These are phyloP conservation scores for Monomorium pharaonis DNA, from an alignment of 1,140 invertebrate species.

Conservation along the genomic window DNA sequence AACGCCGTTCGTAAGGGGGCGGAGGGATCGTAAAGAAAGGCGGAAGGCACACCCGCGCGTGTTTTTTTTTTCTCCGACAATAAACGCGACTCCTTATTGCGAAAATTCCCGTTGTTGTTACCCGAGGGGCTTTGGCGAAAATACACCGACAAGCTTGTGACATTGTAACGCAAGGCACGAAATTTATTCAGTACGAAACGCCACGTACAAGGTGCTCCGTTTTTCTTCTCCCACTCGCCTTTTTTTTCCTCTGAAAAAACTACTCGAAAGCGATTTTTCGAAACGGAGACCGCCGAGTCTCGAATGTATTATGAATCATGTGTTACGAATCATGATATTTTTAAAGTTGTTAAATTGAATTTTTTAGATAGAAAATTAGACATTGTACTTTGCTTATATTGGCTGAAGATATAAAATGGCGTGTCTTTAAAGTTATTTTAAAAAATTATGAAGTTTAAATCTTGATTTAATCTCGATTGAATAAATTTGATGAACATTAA, in stretches of 20 bases:
- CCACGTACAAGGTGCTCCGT: neutral
- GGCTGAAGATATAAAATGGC: no score
- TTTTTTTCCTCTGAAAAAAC: neutral
- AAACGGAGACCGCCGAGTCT: neutral
- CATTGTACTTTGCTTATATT: neutral
- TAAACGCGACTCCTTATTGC: slow-evolving; percentile 48
- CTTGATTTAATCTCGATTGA: no score
- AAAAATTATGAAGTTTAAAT: neutral
- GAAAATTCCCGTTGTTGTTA: slow-evolving; percentile 35
- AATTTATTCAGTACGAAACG: slow-evolving; percentile 48
- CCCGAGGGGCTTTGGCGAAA: slow-evolving; percentile 27
- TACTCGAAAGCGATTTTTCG: neutral
- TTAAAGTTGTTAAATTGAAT: neutral
- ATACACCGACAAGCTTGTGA: neutral
- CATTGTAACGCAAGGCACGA: neutral
- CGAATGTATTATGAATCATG: neutral
- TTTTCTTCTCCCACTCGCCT: neutral
- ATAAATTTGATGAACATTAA: no score
- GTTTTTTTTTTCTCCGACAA: slow-evolving; percentile 22
- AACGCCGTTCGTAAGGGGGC: neutral
- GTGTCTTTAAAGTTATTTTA: neutral
- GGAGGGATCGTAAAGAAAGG: slow-evolving; percentile 5
- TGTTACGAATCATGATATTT: neutral
- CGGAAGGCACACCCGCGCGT: neutral
- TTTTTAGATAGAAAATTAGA: neutral